These are phyloP conservation scores for Drosophila mimica DNA, from an alignment of 2,888 invertebrate genomes.

Conservation along the genomic window DNA sequence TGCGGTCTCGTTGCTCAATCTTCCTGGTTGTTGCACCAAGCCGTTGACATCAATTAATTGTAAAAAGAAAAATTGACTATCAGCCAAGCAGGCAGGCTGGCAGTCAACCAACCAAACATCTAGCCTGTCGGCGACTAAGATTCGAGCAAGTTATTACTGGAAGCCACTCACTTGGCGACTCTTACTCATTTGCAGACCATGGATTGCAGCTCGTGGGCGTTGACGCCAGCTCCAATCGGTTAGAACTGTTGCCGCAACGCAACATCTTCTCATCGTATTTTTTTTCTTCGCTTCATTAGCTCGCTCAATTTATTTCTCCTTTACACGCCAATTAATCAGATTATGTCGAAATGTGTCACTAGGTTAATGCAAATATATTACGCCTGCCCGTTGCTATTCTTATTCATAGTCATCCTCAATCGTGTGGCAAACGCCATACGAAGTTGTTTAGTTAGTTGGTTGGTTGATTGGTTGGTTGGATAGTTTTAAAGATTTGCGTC, in stretches of 20 bases:
- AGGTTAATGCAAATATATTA: constrained; percentile 79
- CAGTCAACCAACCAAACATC: constrained; percentile 9
- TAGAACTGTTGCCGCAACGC: constrained; percentile 26
- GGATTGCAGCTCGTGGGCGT: constrained; percentile 39
- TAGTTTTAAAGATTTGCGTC: constrained; percentile 37
- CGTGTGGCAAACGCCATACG: constrained; percentile 1
- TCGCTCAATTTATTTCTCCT: constrained; percentile 68
- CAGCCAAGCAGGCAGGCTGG: constrained; percentile 17
- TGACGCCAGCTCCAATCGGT: constrained; percentile 8
- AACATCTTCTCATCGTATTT: constrained; percentile 53
- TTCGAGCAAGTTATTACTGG: constrained; percentile 37
- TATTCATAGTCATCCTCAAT: constrained; percentile 25
- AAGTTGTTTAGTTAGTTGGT: constrained; percentile 26
- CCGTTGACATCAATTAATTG: constrained; percentile 78
- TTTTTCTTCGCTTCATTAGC: constrained; percentile 72
- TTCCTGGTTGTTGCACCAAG: constrained; percentile 75
- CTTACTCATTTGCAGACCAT: constrained; percentile 20
- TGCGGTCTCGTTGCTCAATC: constrained; percentile 77
- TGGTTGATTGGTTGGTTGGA: constrained; percentile 6
- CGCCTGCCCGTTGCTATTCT: constrained; percentile 16
- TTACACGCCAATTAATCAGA: constrained; percentile 78
- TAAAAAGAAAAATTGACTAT: constrained; percentile 21
- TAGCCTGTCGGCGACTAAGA: not conserved
- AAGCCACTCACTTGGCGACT: constrained; percentile 35
- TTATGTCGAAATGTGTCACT: constrained; percentile 81